Evolutionary conservation across 2,797 vertebrate genomes (phyloP).

Genomic region (Channallabes apus): DNA sequence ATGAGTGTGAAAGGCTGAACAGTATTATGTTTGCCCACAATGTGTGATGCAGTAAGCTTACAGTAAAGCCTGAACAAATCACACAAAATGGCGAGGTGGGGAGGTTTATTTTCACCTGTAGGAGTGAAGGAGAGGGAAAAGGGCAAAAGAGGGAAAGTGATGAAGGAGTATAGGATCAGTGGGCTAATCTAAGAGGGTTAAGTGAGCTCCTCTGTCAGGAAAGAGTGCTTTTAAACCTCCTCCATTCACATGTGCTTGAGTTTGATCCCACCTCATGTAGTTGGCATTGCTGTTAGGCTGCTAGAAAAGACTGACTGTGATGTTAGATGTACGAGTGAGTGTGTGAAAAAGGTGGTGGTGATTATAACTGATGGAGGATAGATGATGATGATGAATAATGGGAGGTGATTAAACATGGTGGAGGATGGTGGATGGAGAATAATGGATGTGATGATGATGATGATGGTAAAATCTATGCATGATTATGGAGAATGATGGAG

Average conservation of each 20-base stretch:
- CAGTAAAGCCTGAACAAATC: background rate
- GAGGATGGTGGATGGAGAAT: background rate
- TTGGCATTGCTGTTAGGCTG: background rate
- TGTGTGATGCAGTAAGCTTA: background rate
- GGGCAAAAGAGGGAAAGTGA: background rate
- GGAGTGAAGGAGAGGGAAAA: background rate
- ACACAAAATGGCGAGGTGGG: background rate
- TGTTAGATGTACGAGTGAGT: background rate
- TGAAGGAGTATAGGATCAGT: background rate
- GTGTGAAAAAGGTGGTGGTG: background rate
- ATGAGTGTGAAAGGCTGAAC: background rate
- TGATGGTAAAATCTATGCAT: background rate
- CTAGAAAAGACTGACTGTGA: background rate
- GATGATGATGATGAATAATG: background rate
- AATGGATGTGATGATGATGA: background rate
- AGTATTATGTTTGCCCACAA: background rate
- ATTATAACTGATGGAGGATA: background rate
- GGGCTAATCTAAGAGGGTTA: background rate
- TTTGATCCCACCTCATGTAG: background rate
- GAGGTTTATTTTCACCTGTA: background rate
- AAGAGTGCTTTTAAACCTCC: background rate
- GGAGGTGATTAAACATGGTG: background rate
- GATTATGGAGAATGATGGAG: background rate
- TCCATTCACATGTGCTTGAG: background rate
- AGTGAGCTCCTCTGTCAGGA: background rate